A percentile compares a stretch with the other conserved stretches of the same genome.
Evolutionary conservation across 2,113 vertebrate genomes (phyloP).

Genomic region (Cynoglossus semilaevis): DNA sequence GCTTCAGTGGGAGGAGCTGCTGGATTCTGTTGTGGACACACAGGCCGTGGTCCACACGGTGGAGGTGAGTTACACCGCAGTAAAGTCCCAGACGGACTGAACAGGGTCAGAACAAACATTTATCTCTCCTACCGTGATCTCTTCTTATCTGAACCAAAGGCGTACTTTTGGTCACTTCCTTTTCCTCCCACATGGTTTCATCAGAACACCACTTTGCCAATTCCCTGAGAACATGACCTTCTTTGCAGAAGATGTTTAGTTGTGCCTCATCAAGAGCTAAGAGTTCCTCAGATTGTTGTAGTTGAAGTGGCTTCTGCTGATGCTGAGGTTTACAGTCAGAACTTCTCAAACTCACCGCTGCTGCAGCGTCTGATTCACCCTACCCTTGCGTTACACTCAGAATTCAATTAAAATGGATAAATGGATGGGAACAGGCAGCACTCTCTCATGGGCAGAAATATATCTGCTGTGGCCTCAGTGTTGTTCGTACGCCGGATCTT

Average conservation of each 20-base stretch:
- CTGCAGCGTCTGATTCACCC: constrained; percentile 3
- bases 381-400: constrained; percentile 3
- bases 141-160: no score
- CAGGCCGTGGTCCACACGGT: constrained; percentile 56
- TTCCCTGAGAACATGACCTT: no score
- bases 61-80: no score
- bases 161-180: no score
- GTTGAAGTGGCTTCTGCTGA: no score
- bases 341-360: constrained; percentile 18
- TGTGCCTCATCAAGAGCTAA: no score
- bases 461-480: background rate
- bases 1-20: constrained; percentile 69
- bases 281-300: no score
- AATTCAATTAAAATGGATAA: constrained; percentile 16
- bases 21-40: constrained; percentile 51
- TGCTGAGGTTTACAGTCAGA: background rate
- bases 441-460: constrained; percentile 20
- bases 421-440: constrained; percentile 14
- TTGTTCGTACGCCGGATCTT: constrained; percentile 10
- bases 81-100: constrained; percentile 41
- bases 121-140: no score
- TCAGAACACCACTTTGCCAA: no score
- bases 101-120: no score
- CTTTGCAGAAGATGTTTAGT: no score
- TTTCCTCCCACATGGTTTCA: no score